A percentile compares a stretch with the other conserved stretches of the same genome.
Conservation (phyloP, 2,888 invertebrate species). For the Cancer borealis region DNA sequence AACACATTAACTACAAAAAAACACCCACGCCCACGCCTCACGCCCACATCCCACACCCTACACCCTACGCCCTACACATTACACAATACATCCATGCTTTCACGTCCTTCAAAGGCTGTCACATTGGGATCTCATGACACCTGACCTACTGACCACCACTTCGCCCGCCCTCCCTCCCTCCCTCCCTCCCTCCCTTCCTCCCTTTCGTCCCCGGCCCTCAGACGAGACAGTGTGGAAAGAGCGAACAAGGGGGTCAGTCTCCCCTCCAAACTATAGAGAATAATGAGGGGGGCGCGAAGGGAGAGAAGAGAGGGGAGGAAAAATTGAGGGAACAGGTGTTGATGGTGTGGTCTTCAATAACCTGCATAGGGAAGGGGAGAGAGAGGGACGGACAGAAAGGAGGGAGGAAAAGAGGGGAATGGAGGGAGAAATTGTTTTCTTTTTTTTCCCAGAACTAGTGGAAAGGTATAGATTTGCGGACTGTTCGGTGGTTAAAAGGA, state of each 20-base stretch:
- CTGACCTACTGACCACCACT: slow-evolving; percentile 22
- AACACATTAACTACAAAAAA: neutral
- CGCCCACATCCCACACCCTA: neutral
- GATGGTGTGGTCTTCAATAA: slow-evolving; percentile 22
- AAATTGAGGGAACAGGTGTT: slow-evolving; percentile 31
- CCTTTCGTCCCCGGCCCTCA: neutral
- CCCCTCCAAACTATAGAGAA: slow-evolving; percentile 43
- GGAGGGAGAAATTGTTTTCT: neutral
- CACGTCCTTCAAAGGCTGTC: neutral
- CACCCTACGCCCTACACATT: too few species aligned
- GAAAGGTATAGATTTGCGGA: neutral
- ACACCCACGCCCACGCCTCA: neutral
- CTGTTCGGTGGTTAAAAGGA: neutral
- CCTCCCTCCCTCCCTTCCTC: neutral
- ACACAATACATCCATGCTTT: neutral
- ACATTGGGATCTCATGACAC: neutral
- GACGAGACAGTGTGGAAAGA: slow-evolving; percentile 23
- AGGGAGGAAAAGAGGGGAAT: slow-evolving; percentile 6
- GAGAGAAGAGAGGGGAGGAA: neutral
- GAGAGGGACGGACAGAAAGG: neutral
- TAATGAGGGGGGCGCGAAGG: slow-evolving; percentile 22
- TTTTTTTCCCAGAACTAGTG: neutral
- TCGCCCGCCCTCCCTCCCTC: neutral
- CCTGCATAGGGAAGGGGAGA: neutral
- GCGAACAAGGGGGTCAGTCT: slow-evolving; percentile 31